Conservation (phyloP, 2,888 invertebrate genomes). For the Platerodrilus igneus region DNA sequence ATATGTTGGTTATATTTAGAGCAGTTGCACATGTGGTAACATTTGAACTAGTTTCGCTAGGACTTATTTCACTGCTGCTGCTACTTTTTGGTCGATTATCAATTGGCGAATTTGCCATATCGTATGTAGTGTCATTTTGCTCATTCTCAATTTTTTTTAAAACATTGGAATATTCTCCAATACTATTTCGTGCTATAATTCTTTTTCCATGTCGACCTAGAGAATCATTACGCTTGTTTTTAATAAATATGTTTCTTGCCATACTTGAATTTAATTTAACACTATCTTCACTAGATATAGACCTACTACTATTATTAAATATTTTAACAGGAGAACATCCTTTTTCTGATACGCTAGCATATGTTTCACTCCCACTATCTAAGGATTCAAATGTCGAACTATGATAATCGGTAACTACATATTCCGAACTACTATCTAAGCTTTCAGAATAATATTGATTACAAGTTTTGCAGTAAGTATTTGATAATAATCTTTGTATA, state of each 20-base stretch:
- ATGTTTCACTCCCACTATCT: slow-evolving; percentile 46
- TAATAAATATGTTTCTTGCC: slow-evolving; percentile 34
- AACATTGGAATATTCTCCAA: slow-evolving; percentile 46
- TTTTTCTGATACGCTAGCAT: slow-evolving; percentile 42
- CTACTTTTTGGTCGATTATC: no score
- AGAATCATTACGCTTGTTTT: slow-evolving; percentile 41
- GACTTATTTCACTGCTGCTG: no score
- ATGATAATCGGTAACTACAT: slow-evolving; percentile 42
- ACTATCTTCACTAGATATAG: slow-evolving; percentile 28
- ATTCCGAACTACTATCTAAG: slow-evolving; percentile 45
- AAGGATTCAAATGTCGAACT: slow-evolving; percentile 45
- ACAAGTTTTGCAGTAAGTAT: slow-evolving; percentile 47
- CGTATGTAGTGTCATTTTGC: background rate
- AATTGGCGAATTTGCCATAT: no score
- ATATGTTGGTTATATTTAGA: slow-evolving; percentile 9
- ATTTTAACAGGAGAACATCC: slow-evolving; percentile 33
- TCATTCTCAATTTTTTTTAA: slow-evolving; percentile 34
- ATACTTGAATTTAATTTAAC: slow-evolving; percentile 30
- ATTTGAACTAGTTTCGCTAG: slow-evolving; percentile 14
- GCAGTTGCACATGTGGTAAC: slow-evolving; percentile 21
- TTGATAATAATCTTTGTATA: slow-evolving; percentile 59
- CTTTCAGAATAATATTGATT: slow-evolving; percentile 45
- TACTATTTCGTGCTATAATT: slow-evolving; percentile 41
- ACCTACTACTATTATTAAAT: slow-evolving; percentile 21
- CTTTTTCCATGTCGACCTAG: slow-evolving; percentile 36